Base-by-base conservation (phyloP, 2,888 invertebrate genomes). In the Caradrina clavipalpis region DNA sequence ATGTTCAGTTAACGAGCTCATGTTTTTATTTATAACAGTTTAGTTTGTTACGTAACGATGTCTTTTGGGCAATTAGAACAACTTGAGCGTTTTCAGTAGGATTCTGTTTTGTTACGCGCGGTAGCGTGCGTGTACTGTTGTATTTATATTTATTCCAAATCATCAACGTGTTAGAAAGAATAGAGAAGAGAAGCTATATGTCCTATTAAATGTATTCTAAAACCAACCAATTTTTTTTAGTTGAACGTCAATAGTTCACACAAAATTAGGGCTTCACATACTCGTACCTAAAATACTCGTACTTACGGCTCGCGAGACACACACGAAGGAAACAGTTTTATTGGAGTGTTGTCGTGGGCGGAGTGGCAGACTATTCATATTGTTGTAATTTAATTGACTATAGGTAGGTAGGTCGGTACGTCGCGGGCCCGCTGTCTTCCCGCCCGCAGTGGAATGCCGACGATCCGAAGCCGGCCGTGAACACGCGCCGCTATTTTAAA, bases 401-500 rank as follows among this genome's bases (percentile, higher is more conserved):
- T 1, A 35, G 35, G 39, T 13, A 39, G 39, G 39, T 2, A 4
- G 11, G 11, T 39, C 8, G 35, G 39, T 10, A 13, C 0, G 39
- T 11, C 0, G 39, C 3, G 39, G 13, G 8, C 10, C 13, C 39
- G 39, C 13, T 21, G 26, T 31, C 8, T 5, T 2, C 7, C 49
- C 17, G 73, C 39, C 21, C 17, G 39, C 26, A 4, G n/a, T 8
- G 13, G 22, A 11, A 10, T 49, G 39, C 39, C 13, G 39, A 11
- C 11, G 39, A 39, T 39, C 13, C 2, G 39, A 39, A 39, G 39
- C 11, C 39, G 39, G 55, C 66, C 7, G 66, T 1, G 70, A 17
- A 15, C 19, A 15, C 58, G 63, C 63, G 68, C 19, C 59, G 59
- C 72, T 68, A 59, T 42, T 51, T 51, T 51, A 51, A 71, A 68